phyloP scores from a whole-genome alignment of 2,888 invertebrate species.

The Hartigia nigra region DNA sequence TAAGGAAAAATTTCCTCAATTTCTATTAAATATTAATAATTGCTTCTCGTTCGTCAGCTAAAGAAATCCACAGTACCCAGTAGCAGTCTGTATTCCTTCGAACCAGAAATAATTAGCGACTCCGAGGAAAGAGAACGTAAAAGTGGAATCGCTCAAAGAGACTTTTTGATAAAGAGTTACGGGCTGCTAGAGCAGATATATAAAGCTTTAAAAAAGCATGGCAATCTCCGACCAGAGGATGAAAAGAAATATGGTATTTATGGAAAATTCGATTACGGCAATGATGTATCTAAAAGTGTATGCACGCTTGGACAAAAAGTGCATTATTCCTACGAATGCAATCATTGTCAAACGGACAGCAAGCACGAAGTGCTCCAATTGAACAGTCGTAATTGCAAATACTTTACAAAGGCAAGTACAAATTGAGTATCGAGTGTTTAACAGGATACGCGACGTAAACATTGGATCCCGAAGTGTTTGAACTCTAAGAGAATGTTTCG shows the following conservation, averaged over 20 bases:
- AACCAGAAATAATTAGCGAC: slow-evolving; percentile 75
- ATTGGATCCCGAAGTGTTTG: not conserved
- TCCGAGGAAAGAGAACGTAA: slow-evolving; percentile 80
- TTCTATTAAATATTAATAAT: slow-evolving; percentile 32
- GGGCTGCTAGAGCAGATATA: slow-evolving; percentile 77
- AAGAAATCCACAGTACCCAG: slow-evolving; percentile 32
- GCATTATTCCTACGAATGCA: slow-evolving; percentile 10
- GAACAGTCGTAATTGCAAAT: not conserved
- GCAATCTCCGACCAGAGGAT: slow-evolving; percentile 73
- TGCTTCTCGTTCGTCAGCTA: slow-evolving; percentile 54
- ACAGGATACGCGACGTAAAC: not conserved
- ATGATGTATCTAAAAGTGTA: slow-evolving; percentile 14
- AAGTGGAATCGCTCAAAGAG: slow-evolving; percentile 74
- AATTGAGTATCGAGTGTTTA: too few relatives aligned
- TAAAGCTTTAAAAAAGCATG: slow-evolving; percentile 76
- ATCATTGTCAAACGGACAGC: not conserved
- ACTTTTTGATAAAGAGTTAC: slow-evolving; percentile 76
- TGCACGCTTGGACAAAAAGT: slow-evolving; percentile 5
- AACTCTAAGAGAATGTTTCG: not conserved
- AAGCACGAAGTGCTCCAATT: not conserved
- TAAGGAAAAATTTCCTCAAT: not conserved
- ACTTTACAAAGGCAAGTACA: not conserved
- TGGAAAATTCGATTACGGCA: slow-evolving; percentile 61
- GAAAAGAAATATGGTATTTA: slow-evolving; percentile 75
- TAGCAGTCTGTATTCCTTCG: slow-evolving; percentile 65